A percentile compares a stretch with the other conserved stretches of the same genome.
These are phyloP conservation scores for Camponotus floridanus DNA, from an alignment of 1,140 invertebrate genomes.

Conservation along the genomic window DNA sequence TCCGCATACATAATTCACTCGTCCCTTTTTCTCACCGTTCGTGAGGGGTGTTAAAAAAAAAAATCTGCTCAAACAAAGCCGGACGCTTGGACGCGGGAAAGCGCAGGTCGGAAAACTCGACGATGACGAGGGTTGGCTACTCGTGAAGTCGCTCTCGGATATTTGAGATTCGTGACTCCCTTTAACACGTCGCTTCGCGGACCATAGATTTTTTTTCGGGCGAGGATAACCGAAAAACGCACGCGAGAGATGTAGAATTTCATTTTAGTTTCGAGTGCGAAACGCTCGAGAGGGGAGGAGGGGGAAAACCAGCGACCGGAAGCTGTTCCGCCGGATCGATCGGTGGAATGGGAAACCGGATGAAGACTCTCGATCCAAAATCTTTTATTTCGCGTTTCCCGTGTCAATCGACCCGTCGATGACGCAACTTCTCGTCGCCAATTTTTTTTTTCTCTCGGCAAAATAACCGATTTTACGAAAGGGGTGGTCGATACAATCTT, in stretches of 20 bases:
- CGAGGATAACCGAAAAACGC: slow-evolving; percentile 17
- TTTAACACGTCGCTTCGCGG: slow-evolving; percentile 46
- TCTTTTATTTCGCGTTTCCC: slow-evolving; percentile 14
- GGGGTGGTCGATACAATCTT: background rate
- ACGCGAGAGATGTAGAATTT: slow-evolving; percentile 51
- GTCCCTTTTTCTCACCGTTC: slow-evolving; percentile 1
- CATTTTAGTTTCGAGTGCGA: slow-evolving; percentile 25
- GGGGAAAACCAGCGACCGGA: background rate
- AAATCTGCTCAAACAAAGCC: slow-evolving; percentile 48
- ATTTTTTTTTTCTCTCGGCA: background rate
- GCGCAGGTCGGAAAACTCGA: background rate
- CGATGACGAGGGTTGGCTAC: background rate
- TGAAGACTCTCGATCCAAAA: slow-evolving; percentile 16
- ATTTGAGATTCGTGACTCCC: slow-evolving; percentile 61
- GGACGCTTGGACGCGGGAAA: background rate
- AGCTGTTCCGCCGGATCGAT: slow-evolving; percentile 10
- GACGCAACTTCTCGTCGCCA: background rate
- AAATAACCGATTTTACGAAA: background rate
- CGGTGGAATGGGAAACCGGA: background rate
- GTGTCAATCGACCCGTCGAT: slow-evolving; percentile 27
- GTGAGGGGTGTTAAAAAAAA: background rate
- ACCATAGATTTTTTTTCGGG: slow-evolving; percentile 11
- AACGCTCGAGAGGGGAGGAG: background rate
- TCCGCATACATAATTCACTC: slow-evolving; percentile 59
- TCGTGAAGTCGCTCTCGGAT: slow-evolving; percentile 30